Evolutionary conservation across 2,888 invertebrate species (phyloP), one percentile per base, ranked within the genome.

Genomic region (Volucella zonaria): DNA sequence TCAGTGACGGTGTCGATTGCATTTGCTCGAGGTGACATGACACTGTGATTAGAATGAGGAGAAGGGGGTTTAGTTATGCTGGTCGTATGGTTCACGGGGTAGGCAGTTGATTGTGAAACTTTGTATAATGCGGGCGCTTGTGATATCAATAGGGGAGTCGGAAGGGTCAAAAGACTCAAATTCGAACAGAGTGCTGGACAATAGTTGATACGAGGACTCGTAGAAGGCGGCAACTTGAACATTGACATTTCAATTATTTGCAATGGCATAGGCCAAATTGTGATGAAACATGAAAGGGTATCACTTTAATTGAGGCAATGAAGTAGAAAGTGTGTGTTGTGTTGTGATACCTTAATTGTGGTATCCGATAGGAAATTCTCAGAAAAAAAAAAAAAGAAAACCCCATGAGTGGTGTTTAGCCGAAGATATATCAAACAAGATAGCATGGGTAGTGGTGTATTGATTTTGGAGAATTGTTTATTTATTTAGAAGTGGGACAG

Each of bases 181-280:
- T 66, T 70, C 31, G 49, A 45, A 59, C 51, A 18, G 18, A 42
- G 66, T 58, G 51, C 18, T 56, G 43, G 49, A 70, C 56, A 68
- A 62, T 56, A 31, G 4, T 1, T 31, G 31, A 31, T 31, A 31
- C 18, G 31, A 31, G 6, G 1, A 18, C 18, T 58, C 40, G 31
- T 64, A 43, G 18, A 23, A 23, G 56, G 68, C 51, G 61, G 66
- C 9, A 14, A 64, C 31, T 6, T 4, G 0, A 4, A 62, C 66
- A 51, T 62, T 76, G 81, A 80, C 71, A 73, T 66, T 85, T 80
- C 80, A 85, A 85, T 85, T 85, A 85, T 85, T 80, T 67, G 80
- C 83, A 75, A 59, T 66, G 54, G 38, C 43, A 45, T 67, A 49
- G 61, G 75, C 45, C 67, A 61, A 80, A 75, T 71, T 70, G 70